Conservation (phyloP, 2,113 vertebrate genomes). For the Semicossyphus pulcher region DNA sequence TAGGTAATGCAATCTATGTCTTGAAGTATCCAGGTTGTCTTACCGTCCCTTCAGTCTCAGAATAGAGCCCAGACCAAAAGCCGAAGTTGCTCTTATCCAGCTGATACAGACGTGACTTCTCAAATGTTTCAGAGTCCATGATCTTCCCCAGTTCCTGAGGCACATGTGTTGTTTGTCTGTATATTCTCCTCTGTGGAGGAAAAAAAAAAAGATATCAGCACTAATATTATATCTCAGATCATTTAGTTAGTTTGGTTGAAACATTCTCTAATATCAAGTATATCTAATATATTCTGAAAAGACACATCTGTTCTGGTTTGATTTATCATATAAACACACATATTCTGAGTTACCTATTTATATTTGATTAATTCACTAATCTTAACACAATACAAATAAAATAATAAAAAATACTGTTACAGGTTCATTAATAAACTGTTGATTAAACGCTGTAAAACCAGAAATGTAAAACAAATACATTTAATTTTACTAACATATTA, state of each 20-base stretch:
- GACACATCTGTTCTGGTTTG: no score
- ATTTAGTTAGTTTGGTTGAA: neutral
- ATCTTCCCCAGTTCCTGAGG: constrained; percentile 93
- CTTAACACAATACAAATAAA: no score
- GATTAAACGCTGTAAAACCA: no score
- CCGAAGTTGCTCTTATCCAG: constrained; percentile 99
- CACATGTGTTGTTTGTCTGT: constrained; percentile 90
- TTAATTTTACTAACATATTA: no score
- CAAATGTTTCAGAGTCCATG: constrained; percentile 97
- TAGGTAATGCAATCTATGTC: neutral
- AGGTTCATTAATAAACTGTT: no score
- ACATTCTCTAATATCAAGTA: no score
- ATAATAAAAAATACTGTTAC: no score
- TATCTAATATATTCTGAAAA: no score
- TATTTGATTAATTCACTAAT: no score
- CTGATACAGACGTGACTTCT: constrained; percentile 97
- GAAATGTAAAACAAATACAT: no score
- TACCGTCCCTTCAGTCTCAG: constrained; percentile 96
- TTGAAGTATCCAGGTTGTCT: constrained; percentile 46
- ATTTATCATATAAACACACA: no score
- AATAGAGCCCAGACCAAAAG: constrained; percentile 98
- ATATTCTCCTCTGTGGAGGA: constrained; percentile 89
- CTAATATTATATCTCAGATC: neutral
- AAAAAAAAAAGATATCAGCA: neutral
- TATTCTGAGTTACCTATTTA: no score